Conservation (phyloP, 1,140 invertebrate genomes). For the Periplaneta americana region DNA sequence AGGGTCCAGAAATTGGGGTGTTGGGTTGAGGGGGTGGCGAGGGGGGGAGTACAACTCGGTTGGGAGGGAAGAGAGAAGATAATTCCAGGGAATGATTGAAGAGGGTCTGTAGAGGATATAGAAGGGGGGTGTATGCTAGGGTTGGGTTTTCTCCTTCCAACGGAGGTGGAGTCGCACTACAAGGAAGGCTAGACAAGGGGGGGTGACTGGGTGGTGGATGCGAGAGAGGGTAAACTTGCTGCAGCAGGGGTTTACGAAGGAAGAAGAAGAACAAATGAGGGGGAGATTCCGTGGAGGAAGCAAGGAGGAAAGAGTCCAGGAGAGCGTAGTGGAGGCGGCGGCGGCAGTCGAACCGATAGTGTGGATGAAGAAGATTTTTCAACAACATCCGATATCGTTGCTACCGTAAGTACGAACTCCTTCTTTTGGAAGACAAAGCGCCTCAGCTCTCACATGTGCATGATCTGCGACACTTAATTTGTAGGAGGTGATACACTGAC, state of each 20-base stretch:
- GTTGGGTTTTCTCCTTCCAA: background rate
- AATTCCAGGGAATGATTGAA: conserved; percentile 16
- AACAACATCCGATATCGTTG: background rate
- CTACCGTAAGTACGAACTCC: background rate
- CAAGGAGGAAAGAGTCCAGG: background rate
- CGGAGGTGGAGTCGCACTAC: background rate
- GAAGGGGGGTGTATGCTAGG: background rate
- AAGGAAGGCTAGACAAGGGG: background rate
- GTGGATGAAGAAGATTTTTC: background rate
- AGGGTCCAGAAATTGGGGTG: conserved; percentile 1
- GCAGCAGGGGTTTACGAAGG: background rate
- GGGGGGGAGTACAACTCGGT: background rate
- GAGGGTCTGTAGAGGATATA: conserved; percentile 6
- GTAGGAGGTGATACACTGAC: too few species aligned
- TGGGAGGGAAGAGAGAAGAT: conserved; percentile 8
- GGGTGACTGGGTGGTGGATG: conserved; percentile 1
- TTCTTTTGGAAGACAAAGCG: background rate
- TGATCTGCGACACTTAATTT: too few species aligned
- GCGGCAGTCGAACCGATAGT: background rate
- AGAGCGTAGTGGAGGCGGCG: background rate
- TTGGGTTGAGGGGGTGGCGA: background rate
- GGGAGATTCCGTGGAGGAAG: conserved; percentile 2
- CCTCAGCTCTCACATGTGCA: too few species aligned
- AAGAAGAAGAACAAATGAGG: background rate
- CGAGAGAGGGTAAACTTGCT: conserved; percentile 3